Base-by-base conservation (phyloP, 2,888 invertebrate species). In the Steinernema carpocapsae region DNA sequence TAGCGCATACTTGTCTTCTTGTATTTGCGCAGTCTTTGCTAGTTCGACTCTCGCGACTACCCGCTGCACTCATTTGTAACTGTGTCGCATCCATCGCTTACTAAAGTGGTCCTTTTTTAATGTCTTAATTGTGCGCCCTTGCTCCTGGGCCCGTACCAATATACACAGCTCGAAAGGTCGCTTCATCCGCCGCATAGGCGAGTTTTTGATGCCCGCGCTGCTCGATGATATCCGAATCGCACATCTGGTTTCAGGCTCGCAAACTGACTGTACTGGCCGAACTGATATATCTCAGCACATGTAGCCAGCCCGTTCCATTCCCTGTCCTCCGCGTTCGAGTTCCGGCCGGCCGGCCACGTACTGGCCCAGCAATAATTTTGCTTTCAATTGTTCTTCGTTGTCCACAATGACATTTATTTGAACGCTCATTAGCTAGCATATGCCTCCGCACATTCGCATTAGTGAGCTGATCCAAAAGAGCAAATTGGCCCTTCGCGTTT, bases 21-120 rank as follows among this genome's bases (percentile, higher is more conserved):
- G 29, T 64, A 64, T 64, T 64, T 64, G 64, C 64, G 64, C 64
- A 64, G 64, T 64, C 64, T 64, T 64, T 32, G 32, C 64, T 64
- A 64, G 64, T 64, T 64, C 64, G 64, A 64, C 64, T 32, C 64
- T 64, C 64, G 24, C 32, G 64, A 10, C 64, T 64, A 22, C 56
- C 56, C 37, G 37, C 37, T 26, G 56, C 56, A 56, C 56, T 26
- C 56, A 56, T 56, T 14, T 64, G 64, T 64, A 26, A 64, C 32
- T 32, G 64, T 37, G 4, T 32, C 64, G 64, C 22, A 32, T 48
- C 64, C 32, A 32, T 1, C 32, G 17, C 3, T 32, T 17, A 1
- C 64, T 64, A 64, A 48, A 64, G 64, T 29, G 64, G 32, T 10
- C 37, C 37, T 64, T 64, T 32, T 26, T 6, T 64, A 64, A 64